phyloP scores from a whole-genome alignment of 2,888 invertebrate species.

The Tubulanus polymorphus region DNA sequence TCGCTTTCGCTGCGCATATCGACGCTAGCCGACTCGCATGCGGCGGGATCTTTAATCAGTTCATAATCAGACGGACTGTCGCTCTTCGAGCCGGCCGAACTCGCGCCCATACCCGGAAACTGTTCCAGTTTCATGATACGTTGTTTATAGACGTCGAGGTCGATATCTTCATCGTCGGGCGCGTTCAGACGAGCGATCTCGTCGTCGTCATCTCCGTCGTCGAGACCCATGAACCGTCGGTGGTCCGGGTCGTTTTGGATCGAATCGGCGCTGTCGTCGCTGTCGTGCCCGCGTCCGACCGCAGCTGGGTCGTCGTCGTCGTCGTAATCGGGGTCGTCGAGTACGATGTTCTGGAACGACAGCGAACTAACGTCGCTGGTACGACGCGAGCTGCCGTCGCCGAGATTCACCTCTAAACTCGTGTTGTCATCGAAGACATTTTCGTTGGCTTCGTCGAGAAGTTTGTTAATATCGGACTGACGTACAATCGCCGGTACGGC shows the following conservation, averaged over 20 bases:
- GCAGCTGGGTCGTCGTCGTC: neutral
- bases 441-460: conserved; percentile 11
- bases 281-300: neutral
- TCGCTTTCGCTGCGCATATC: neutral
- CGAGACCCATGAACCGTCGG: neutral
- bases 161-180: neutral
- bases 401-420: conserved; percentile 50
- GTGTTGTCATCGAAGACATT: conserved; percentile 42
- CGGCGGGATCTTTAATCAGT: neutral
- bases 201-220: neutral
- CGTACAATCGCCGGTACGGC: neutral
- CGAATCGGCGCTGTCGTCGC: neutral
- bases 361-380: conserved; percentile 37
- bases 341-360: conserved; percentile 21
- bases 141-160: neutral
- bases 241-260: neutral
- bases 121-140: neutral
- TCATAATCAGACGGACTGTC: neutral
- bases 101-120: no score
- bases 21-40: neutral
- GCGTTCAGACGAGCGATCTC: conserved; percentile 1
- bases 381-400: conserved; percentile 46
- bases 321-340: conserved; percentile 21
- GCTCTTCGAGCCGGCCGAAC: neutral
- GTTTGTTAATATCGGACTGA: neutral